Evolutionary conservation across 2,113 vertebrate species (phyloP), one percentile per base, ranked within the genome.

Genomic region (Albula goreensis): DNA sequence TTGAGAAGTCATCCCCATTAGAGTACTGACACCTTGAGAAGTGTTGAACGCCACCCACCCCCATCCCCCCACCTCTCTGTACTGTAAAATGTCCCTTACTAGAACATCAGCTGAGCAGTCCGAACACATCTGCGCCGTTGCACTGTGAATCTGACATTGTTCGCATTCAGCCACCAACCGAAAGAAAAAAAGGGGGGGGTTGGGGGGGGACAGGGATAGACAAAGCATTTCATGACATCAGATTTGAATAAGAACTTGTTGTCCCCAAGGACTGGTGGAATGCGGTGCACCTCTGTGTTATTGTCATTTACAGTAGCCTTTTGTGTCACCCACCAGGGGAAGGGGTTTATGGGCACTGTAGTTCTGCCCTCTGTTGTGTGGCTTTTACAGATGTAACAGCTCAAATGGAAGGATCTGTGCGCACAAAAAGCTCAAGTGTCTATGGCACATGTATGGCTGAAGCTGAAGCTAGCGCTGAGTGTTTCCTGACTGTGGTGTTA

Each of bases 241-340:
- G 2, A 81, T 51, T 53, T 0, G 17, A 82, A 56, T 41, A 56
- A 82, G 81, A 57, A 25, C 81, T 82, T 82, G 53, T 82, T 60
- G 17, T 57, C 7, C 17, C 31, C 41, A 15, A 50, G 48, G 31
- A 13, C 77, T 78, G 77, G 25, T 50, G 78, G 31, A 79, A 19
- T 74, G 48, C 31, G 49, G 78, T 79, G 48, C 78, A 79, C 78
- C 78, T 79, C 78, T 79, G 78, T 48, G 11, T n/a, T 79, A 25
- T 79, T 49, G 78, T 50, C 48, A 49, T 79, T 41, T 5, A 49
- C 13, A 79, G 78, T 19, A 79, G 78, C 48, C 41, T 49, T 48
- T 25, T 79, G 41, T 79, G 17, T 17, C 19, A 50, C n/a, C 8
- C 31, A 41, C 78, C 48, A 6, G 78, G 31, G 49, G 31, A 79